Evolutionary conservation across 2,113 vertebrate genomes (phyloP), one percentile per base, ranked within the genome.

Genomic region (Salminus brasiliensis): DNA sequence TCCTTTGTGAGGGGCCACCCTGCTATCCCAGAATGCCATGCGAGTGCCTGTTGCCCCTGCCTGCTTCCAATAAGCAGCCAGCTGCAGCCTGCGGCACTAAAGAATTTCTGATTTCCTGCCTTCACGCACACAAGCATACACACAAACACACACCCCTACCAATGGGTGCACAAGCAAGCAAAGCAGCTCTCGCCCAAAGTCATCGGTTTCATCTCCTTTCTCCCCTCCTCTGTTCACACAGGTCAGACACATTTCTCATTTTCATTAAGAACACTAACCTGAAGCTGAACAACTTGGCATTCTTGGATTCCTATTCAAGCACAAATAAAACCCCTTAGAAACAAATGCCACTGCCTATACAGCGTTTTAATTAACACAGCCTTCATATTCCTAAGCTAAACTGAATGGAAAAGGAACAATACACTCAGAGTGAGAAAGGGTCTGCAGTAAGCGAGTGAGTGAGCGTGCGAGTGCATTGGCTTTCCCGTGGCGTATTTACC

Each of bases 61-160:
- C 77, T 79, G 77, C 68, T 79, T 79, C 77, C 68, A 79, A 79
- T 79, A 68, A 79, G 77, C 68, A 72, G 68, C 77, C 68, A 79
- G 68, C 77, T 72, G 77, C 43, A 72, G 53, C 68, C 68, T 52
- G 67, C 67, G 41, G 77, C 68, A 72, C 55, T 34, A 59, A 53
- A 53, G 57, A 52, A 79, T 79, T 63, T 72, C 76, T 72, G 77
- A 79, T 79, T 79, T 79, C 77, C 77, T 79, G 68, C 57, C 77
- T 30, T 52, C 57, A 11, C 76, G 2, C 74, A 7, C 45, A 21
- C 55, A 30, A 39, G 23, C 73, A 25, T 29, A 49, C 65, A 78
- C 76, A 45, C 36, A 60, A 39, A 32, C 65, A 55, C 45, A 52
- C 23, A 76, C 8, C 7, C n/a, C 49, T 52, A 45, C 65, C 23